Evolutionary conservation across 2,888 invertebrate genomes (phyloP).

Genomic region (Drosophila ustulata): DNA sequence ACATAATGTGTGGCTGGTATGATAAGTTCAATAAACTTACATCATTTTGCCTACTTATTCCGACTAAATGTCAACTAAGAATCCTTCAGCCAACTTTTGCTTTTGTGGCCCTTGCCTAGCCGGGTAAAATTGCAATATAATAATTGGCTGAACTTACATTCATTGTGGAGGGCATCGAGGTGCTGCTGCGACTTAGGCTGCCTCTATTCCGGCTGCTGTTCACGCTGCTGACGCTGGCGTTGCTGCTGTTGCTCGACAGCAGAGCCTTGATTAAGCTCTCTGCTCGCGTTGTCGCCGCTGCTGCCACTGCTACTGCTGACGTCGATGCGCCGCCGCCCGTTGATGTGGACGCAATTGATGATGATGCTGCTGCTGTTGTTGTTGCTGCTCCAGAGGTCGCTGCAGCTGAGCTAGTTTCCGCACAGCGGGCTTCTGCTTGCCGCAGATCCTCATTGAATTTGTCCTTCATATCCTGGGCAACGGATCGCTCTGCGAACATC

Average conservation of each 20-base stretch:
- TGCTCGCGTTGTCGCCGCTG: constrained; percentile 13
- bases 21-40: no score
- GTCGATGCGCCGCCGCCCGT: neutral
- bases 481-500: constrained; percentile 41
- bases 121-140: neutral
- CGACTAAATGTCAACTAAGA: no score
- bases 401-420: neutral
- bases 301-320: neutral
- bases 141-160: neutral
- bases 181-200: constrained; percentile 17
- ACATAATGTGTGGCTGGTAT: no score
- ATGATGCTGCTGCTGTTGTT: neutral
- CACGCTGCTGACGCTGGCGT: constrained; percentile 2
- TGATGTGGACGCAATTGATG: neutral
- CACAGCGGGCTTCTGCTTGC: constrained; percentile 87
- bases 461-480: constrained; percentile 85
- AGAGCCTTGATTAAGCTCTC: constrained; percentile 57
- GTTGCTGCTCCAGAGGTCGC: neutral
- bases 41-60: no score
- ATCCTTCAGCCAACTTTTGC: no score
- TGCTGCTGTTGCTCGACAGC: constrained; percentile 34
- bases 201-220: constrained; percentile 6
- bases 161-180: constrained; percentile 10
- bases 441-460: constrained; percentile 92
- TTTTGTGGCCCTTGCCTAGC: no score